Evolutionary conservation across 1,140 invertebrate genomes (phyloP).

Genomic region (Tetragonula clypearis): DNA sequence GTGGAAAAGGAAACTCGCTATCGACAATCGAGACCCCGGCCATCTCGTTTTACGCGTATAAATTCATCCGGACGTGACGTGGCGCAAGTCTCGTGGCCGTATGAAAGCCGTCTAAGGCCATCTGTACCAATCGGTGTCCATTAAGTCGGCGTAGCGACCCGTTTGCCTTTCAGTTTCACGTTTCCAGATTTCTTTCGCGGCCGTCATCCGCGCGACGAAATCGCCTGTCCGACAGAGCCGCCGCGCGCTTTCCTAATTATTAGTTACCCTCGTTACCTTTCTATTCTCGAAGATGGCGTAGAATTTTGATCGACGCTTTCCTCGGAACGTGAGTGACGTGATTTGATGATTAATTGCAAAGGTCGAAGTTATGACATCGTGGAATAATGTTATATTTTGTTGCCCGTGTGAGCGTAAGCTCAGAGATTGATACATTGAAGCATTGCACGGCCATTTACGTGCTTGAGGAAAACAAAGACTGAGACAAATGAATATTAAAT

Average conservation of each 20-base stretch:
- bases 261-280: background rate
- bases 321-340: background rate
- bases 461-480: too few relatives aligned
- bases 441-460: too few relatives aligned
- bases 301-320: background rate
- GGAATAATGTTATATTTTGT: background rate
- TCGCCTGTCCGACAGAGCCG: background rate
- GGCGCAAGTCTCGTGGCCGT: slow-evolving; percentile 66
- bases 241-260: slow-evolving; percentile 12
- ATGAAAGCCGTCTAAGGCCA: slow-evolving; percentile 74
- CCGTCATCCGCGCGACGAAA: slow-evolving; percentile 9
- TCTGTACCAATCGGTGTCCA: slow-evolving; percentile 77
- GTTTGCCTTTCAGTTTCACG: slow-evolving; percentile 63
- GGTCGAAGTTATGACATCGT: background rate
- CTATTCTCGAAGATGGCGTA: background rate
- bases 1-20: slow-evolving; percentile 75
- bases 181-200: slow-evolving; percentile 64
- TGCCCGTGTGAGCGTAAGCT: background rate
- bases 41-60: slow-evolving; percentile 79
- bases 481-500: too few relatives aligned
- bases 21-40: slow-evolving; percentile 64
- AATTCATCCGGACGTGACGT: slow-evolving; percentile 81
- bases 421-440: background rate
- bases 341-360: background rate
- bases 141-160: slow-evolving; percentile 65